Base-by-base conservation (phyloP, 1,140 invertebrate genomes). In the Agraylea sexmaculata region DNA sequence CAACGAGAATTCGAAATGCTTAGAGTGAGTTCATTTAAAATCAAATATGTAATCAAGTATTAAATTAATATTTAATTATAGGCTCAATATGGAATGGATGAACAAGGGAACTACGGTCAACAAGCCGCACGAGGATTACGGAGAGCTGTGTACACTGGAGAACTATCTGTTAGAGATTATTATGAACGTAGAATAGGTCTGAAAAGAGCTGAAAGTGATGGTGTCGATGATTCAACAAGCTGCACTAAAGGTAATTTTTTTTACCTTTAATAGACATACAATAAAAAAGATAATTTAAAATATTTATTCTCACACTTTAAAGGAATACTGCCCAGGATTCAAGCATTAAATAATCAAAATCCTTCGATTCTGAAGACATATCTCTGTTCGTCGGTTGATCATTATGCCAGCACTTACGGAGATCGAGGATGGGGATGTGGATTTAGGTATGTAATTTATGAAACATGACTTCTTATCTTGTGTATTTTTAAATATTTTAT, bases 401-500 rank as follows among this genome's bases (percentile, higher is more conserved):
- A 90, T 64, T 90, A 86, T 60, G 81, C 78, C 4, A 83, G 80
- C 13, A 87, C 83, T 0, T 89, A 86, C 56, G 87, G 87, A 7
- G 87, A 91, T 60, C 71, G 77, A 51, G 87, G 87, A 4, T 92
- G 86, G 86, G 88, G 87, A 2, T 91, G 88, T 64, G 88, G 88
- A 1, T 87, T 86, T 50, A 59, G 64, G 61, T 61, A 44, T 20
- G 23, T 4, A 32, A 32, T 13, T 10, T 17, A 28, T 4, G 13
- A 40, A 41, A 10, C n/a, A n/a, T 6, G 34, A 22, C 5, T 33
- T 35, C 32, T 22, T 27, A 39, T 27, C 15, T 32, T 32, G 13
- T 17, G 16, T 12, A 33, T 29, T 17, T 15, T 42, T 30, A 3
- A 31, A 5, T 7, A 5, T 10, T 35, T 35, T 4, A n/a, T 25